These are phyloP conservation scores for Pseudorhiza aurosa DNA, from an alignment of 30 jellyfish, hydroid and myxozoan species.

Conservation along the genomic window DNA sequence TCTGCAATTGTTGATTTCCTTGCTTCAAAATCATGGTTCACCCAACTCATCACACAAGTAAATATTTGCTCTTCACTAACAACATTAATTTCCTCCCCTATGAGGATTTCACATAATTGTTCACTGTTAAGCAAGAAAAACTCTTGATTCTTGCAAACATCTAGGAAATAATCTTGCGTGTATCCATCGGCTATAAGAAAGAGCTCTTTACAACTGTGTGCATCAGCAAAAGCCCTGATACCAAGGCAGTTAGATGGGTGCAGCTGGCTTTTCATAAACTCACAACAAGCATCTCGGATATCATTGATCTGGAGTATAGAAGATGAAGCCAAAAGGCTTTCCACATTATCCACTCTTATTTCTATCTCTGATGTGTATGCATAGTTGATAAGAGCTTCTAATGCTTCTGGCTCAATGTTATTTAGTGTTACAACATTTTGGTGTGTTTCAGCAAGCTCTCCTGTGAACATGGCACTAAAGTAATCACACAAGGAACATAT, in stretches of 20 bases:
- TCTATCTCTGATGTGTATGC: constrained; percentile 88
- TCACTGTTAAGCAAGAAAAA: constrained; percentile 78
- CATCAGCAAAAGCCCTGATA: constrained; percentile 95
- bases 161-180: constrained; percentile 81
- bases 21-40: constrained; percentile 73
- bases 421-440: constrained; percentile 87
- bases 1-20: constrained; percentile 52
- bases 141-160: constrained; percentile 86
- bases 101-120: constrained; percentile 69
- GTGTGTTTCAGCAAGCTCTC: constrained; percentile 79
- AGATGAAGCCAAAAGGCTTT: constrained; percentile 89
- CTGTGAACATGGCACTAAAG: constrained; percentile 89
- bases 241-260: constrained; percentile 96
- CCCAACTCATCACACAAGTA: constrained; percentile 74
- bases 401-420: constrained; percentile 90
- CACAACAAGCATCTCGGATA: constrained; percentile 89
- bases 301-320: constrained; percentile 82
- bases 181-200: constrained; percentile 77
- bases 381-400: constrained; percentile 79
- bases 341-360: constrained; percentile 92
- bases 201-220: constrained; percentile 86
- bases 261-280: constrained; percentile 86
- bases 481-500: constrained; percentile 86
- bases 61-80: constrained; percentile 73
- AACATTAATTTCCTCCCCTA: constrained; percentile 85